Percentiles rank a stretch among this genome's conserved stretches.
Evolutionary conservation across 2,797 vertebrate species (phyloP).

Genomic region (Odontamblyopus lacepedii): DNA sequence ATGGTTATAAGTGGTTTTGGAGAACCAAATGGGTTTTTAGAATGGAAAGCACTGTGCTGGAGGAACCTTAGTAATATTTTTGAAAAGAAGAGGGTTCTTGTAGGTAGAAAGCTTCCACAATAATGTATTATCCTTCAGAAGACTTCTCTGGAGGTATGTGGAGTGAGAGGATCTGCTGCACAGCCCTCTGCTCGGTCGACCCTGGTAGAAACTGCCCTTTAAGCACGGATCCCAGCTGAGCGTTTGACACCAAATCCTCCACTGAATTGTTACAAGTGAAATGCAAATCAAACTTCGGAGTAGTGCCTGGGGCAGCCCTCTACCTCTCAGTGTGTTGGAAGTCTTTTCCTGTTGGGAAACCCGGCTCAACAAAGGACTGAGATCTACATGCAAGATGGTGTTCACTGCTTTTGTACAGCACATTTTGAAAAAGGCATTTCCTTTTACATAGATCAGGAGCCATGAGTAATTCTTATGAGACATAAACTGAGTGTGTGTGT

Average conservation of each 20-base stretch:
- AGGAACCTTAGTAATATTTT: slow-evolving; percentile 68
- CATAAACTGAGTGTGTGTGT: slow-evolving; percentile 60
- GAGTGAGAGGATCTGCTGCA: slow-evolving; percentile 58
- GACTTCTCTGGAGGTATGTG: slow-evolving; percentile 44
- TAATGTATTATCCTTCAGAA: slow-evolving; percentile 49
- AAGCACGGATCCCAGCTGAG: slow-evolving; percentile 63
- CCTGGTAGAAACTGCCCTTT: slow-evolving; percentile 65
- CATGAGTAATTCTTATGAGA: slow-evolving; percentile 74
- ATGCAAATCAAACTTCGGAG: slow-evolving; percentile 69
- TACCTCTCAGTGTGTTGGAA: slow-evolving; percentile 72
- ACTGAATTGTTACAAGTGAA: slow-evolving; percentile 59
- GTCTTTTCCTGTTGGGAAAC: slow-evolving; percentile 56
- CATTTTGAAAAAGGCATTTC: slow-evolving; percentile 76
- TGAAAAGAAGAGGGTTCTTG: slow-evolving; percentile 60
- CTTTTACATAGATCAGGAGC: slow-evolving; percentile 73
- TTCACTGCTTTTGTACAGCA: slow-evolving; percentile 75
- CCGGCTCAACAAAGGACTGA: slow-evolving; percentile 60
- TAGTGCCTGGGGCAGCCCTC: slow-evolving; percentile 69
- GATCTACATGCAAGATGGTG: slow-evolving; percentile 74
- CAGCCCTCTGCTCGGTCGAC: slow-evolving; percentile 53
- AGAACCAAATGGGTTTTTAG: slow-evolving; percentile 64
- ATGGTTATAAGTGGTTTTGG: slow-evolving; percentile 62
- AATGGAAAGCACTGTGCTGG: slow-evolving; percentile 53
- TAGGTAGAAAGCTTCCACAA: slow-evolving; percentile 57
- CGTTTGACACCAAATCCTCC: slow-evolving; percentile 65